These are phyloP conservation scores for Drosophila mettleri DNA, from an alignment of 2,888 invertebrate species.

Conservation along the genomic window DNA sequence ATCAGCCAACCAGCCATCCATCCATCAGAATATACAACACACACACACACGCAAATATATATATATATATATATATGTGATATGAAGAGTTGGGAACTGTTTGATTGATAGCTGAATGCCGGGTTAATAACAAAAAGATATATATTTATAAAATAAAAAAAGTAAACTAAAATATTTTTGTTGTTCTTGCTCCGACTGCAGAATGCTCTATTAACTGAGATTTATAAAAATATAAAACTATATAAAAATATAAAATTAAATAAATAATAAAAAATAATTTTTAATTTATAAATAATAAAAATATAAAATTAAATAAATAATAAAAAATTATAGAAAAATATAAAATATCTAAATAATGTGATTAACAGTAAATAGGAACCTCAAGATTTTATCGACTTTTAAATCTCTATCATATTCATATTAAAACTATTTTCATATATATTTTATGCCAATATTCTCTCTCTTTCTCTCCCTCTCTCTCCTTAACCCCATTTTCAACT, in stretches of 20 bases:
- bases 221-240: fast-evolving
- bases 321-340: too few species aligned
- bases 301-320: too few species aligned
- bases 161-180: neutral
- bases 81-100: conserved; percentile 29
- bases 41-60: conserved; percentile 26
- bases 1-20: conserved; percentile 72
- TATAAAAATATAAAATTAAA: neutral
- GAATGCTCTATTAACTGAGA: conserved; percentile 8
- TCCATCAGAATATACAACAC: conserved; percentile 60
- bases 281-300: neutral
- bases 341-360: too few species aligned
- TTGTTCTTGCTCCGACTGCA: neutral
- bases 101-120: conserved; percentile 69
- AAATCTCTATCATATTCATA: neutral
- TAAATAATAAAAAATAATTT: too few species aligned
- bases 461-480: neutral
- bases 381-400: too few species aligned
- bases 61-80: conserved; percentile 6
- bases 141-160: conserved; percentile 1
- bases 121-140: conserved; percentile 16
- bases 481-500: too few species aligned
- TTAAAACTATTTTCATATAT: neutral
- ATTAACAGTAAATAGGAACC: too few species aligned
- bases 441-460: neutral